Conservation (phyloP, 2,888 invertebrate species). For the Polia nebulosa region DNA sequence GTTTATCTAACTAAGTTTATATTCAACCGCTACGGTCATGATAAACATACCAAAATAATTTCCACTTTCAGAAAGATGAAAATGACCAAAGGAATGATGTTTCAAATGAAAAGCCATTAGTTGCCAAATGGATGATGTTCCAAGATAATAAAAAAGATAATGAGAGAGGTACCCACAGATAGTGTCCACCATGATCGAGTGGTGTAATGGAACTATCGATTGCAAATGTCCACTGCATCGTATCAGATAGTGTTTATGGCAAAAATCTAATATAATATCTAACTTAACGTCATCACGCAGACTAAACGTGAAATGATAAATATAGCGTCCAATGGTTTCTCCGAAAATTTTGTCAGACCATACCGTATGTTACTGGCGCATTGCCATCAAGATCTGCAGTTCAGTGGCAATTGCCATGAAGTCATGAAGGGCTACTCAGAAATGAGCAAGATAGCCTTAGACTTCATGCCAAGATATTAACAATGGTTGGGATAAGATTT, state of each 20-base stretch:
- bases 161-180: slow-evolving; percentile 19
- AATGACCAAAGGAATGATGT: not conserved
- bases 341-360: slow-evolving; percentile 53
- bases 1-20: not conserved
- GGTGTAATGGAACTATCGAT: slow-evolving; percentile 52
- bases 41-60: not conserved
- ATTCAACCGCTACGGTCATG: not conserved
- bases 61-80: not conserved
- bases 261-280: slow-evolving; percentile 42
- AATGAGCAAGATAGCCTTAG: slow-evolving; percentile 40
- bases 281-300: slow-evolving; percentile 45
- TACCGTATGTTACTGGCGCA: slow-evolving; percentile 55
- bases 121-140: slow-evolving; percentile 3
- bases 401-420: slow-evolving; percentile 55
- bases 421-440: slow-evolving; percentile 36
- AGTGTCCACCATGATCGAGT: slow-evolving; percentile 22
- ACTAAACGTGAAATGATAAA: slow-evolving; percentile 54
- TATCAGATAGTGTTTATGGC: slow-evolving; percentile 52
- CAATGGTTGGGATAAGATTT: slow-evolving; percentile 14
- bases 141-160: slow-evolving; percentile 32
- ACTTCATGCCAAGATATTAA: slow-evolving; percentile 41
- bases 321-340: slow-evolving; percentile 55
- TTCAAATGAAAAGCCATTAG: slow-evolving; percentile 7
- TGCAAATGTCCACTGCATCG: slow-evolving; percentile 33
- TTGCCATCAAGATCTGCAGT: slow-evolving; percentile 56